phyloP scores from a whole-genome alignment of 2,113 vertebrate species.

The Aythya baeri region DNA sequence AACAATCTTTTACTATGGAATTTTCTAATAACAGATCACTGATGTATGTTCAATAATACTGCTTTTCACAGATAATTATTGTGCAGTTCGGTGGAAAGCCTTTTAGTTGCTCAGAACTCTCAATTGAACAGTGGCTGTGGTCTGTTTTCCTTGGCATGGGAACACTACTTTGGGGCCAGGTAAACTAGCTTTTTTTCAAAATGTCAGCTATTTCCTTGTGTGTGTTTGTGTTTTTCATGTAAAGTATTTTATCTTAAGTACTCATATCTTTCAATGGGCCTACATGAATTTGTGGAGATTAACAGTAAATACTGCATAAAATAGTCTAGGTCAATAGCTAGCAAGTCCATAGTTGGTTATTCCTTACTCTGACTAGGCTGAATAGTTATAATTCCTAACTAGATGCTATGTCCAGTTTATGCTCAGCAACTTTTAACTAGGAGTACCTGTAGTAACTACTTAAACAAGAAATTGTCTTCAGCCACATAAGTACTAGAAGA shows the following conservation, averaged over 20 bases:
- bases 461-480: not conserved
- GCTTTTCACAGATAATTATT: conserved; percentile 87
- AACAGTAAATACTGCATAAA: not conserved
- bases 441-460: not conserved
- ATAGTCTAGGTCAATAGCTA: not conserved
- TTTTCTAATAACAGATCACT: not conserved
- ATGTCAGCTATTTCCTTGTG: not conserved
- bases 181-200: conserved; percentile 72
- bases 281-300: not conserved
- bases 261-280: not conserved
- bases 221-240: not conserved
- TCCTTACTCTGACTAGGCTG: not conserved
- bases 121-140: conserved; percentile 97
- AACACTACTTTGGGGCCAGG: conserved; percentile 98
- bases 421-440: not conserved
- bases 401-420: not conserved
- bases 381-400: not conserved
- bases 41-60: not conserved
- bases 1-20: not conserved
- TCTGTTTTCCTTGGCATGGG: conserved; percentile 96
- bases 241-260: not conserved
- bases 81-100: conserved; percentile 98
- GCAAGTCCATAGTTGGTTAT: not conserved
- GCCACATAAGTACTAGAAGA: not conserved
- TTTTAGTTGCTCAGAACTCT: conserved; percentile 93